Evolutionary conservation across 1,140 invertebrate genomes (phyloP).

Genomic region (Drosophila tristis): DNA sequence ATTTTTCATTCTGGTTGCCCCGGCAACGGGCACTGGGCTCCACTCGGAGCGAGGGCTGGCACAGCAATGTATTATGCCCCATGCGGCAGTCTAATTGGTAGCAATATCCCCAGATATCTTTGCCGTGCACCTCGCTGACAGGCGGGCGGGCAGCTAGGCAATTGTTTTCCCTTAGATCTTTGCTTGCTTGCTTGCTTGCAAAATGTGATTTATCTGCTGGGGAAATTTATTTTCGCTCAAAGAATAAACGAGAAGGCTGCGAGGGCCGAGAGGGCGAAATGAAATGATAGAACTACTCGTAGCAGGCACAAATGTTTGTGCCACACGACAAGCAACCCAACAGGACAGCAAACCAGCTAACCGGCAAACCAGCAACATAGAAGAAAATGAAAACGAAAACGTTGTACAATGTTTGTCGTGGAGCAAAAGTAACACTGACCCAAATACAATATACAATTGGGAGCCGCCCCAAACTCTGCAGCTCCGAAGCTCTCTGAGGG

Average conservation of each 20-base stretch:
- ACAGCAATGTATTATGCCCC: conserved; percentile 19
- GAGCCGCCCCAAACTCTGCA: neutral
- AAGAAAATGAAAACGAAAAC: conserved; percentile 23
- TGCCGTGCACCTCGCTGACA: conserved; percentile 9
- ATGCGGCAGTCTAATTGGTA: neutral
- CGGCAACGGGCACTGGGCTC: no score
- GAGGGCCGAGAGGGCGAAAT: conserved; percentile 38
- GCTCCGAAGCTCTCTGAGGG: neutral
- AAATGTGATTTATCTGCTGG: conserved; percentile 63
- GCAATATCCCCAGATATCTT: conserved; percentile 1
- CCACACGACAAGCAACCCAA: neutral
- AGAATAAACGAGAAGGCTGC: conserved; percentile 23
- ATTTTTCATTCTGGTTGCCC: conserved; percentile 6
- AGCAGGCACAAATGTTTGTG: conserved; percentile 12
- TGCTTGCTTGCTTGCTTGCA: neutral
- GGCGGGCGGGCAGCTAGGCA: conserved; percentile 3
- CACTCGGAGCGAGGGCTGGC: conserved; percentile 26
- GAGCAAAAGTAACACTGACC: conserved; percentile 43
- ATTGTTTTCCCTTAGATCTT: conserved; percentile 38
- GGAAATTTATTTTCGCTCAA: conserved; percentile 52
- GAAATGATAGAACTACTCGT: conserved; percentile 30
- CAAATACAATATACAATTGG: conserved; percentile 39
- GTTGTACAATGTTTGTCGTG: conserved; percentile 48
- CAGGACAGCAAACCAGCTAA: no score
- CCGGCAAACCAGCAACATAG: conserved; percentile 5